Conservation (phyloP, 23 tunicate genomes). For the Trididemnum clinides region DNA sequence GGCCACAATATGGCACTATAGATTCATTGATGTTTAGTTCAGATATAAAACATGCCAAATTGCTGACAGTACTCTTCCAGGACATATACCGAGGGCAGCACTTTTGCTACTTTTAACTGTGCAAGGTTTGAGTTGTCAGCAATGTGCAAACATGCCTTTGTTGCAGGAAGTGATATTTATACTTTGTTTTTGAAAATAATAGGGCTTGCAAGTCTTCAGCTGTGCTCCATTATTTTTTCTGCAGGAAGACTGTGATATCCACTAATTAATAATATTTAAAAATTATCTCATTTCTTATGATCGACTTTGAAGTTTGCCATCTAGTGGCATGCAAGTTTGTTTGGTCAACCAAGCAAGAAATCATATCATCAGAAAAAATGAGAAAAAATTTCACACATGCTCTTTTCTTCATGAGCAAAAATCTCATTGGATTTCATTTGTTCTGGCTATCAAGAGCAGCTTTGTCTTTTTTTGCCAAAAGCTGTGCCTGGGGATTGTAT, state of each 20-base stretch:
- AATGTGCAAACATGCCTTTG: constrained; percentile 5
- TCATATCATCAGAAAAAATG: neutral
- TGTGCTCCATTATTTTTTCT: neutral
- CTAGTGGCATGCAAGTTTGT: neutral
- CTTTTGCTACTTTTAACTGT: neutral
- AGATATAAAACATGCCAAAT: no score
- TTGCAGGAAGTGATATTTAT: neutral
- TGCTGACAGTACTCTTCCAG: no score
- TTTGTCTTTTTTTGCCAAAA: neutral
- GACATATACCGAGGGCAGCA: neutral
- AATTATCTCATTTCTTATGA: neutral
- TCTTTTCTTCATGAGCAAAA: no score
- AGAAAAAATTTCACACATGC: neutral
- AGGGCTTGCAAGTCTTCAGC: neutral
- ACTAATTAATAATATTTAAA: neutral
- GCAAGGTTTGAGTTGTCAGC: constrained; percentile 6
- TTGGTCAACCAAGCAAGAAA: neutral
- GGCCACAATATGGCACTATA: no score
- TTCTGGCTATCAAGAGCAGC: neutral
- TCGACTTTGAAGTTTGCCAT: neutral
- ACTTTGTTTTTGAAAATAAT: neutral
- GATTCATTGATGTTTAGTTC: no score
- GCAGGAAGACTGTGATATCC: constrained; percentile 1
- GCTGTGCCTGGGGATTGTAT: neutral
- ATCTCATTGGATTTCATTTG: no score